Conservation (phyloP, 2,888 invertebrate species). For the Periphyllus acericola region DNA sequence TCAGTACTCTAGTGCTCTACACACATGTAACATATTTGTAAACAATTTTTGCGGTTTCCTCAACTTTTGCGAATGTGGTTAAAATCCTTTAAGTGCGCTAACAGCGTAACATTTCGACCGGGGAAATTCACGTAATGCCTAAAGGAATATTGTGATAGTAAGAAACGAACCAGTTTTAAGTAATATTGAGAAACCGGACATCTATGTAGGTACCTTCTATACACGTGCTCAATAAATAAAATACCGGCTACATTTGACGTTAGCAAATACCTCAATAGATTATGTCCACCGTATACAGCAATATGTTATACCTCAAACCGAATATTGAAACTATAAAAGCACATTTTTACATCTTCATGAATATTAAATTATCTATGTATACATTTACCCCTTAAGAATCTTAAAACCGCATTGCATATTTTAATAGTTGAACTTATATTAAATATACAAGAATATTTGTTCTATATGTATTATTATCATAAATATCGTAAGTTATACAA, state of each 20-base stretch:
- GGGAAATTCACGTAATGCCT: not conserved
- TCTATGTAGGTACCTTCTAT: not conserved
- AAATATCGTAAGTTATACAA: not conserved
- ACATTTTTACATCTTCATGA: not conserved
- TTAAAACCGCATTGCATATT: not conserved
- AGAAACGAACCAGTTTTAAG: not conserved
- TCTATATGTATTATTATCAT: not conserved
- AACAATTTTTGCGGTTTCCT: not conserved
- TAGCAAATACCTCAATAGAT: not conserved
- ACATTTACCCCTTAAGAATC: not conserved
- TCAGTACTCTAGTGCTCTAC: not conserved
- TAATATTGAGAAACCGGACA: constrained; percentile 6
- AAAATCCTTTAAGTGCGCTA: not conserved
- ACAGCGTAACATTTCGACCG: not conserved
- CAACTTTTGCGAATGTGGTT: not conserved
- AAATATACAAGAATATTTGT: not conserved
- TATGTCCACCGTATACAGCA: not conserved
- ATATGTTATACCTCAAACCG: not conserved
- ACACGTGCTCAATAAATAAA: not conserved
- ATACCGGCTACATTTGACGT: not conserved
- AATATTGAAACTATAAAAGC: not conserved
- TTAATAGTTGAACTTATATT: not conserved
- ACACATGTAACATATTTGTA: not conserved
- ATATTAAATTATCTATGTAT: not conserved
- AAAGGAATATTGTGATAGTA: not conserved